Conservation (phyloP, 2,888 invertebrate species). For the Ophion obscuratus region DNA sequence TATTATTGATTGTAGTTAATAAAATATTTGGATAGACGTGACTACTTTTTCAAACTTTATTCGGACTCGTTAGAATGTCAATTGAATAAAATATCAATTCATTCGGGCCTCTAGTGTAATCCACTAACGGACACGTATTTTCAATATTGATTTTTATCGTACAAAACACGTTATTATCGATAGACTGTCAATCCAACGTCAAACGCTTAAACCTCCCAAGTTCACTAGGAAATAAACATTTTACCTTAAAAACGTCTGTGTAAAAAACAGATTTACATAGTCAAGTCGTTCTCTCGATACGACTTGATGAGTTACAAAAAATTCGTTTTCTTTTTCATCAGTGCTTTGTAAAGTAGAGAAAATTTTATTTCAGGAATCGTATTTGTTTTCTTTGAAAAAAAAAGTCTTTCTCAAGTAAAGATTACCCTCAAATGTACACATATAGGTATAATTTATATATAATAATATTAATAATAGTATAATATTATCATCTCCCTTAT, state of each 20-base stretch:
- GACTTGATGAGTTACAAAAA: not conserved
- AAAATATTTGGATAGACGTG: not conserved
- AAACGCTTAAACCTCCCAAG: no score
- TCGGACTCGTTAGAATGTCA: not conserved
- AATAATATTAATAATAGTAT: not conserved
- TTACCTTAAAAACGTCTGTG: not conserved
- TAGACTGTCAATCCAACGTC: not conserved
- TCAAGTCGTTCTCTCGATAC: not conserved
- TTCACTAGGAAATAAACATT: not conserved
- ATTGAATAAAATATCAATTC: not conserved
- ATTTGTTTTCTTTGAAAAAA: constrained; percentile 33
- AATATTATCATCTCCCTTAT: constrained; percentile 52
- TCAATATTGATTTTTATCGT: not conserved
- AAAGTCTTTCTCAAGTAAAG: constrained; percentile 43
- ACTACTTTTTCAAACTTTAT: not conserved
- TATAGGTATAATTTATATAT: constrained; percentile 43
- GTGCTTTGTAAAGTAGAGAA: constrained; percentile 36
- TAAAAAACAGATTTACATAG: not conserved
- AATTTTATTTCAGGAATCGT: constrained; percentile 49
- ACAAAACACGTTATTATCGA: not conserved
- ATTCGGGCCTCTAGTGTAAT: not conserved
- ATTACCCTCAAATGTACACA: constrained; percentile 45
- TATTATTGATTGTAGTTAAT: not conserved
- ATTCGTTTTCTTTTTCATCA: constrained; percentile 3
- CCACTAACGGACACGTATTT: not conserved